phyloP scores from a whole-genome alignment of 2,888 invertebrate species.

The Gandaritis pyraliata region DNA sequence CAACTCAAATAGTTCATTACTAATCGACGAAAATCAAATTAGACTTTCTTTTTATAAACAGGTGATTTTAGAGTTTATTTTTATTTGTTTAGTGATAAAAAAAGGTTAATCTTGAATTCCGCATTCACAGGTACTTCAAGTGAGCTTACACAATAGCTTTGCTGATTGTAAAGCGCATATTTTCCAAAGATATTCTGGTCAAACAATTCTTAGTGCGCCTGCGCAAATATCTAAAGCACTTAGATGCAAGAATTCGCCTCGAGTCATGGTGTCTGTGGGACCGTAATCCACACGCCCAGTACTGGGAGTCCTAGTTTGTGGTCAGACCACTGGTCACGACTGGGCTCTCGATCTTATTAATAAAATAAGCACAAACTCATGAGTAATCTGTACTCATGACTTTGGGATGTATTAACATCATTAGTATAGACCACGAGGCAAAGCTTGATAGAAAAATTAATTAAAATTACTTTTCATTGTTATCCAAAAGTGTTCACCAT shows the following conservation, averaged over 20 bases:
- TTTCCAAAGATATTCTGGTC: conserved; percentile 13
- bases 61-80: too few relatives aligned
- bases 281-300: conserved; percentile 28
- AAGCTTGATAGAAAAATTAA: too few relatives aligned
- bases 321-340: conserved; percentile 31
- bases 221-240: conserved; percentile 23
- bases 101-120: neutral
- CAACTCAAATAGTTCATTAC: too few relatives aligned
- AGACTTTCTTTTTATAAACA: too few relatives aligned
- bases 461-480: too few relatives aligned
- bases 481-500: too few relatives aligned
- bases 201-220: conserved; percentile 15
- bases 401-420: too few relatives aligned
- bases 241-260: conserved; percentile 24
- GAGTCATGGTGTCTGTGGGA: conserved; percentile 30
- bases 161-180: conserved; percentile 7
- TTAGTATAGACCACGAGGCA: too few relatives aligned
- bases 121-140: neutral
- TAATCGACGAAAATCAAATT: too few relatives aligned
- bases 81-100: neutral
- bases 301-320: conserved; percentile 25
- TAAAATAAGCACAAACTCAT: conserved; percentile 11
- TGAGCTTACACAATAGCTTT: neutral
- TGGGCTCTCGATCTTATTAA: conserved; percentile 20
- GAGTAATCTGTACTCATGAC: neutral